phyloP scores from a whole-genome alignment of 2,113 vertebrate genomes.

The Procapra przewalskii region DNA sequence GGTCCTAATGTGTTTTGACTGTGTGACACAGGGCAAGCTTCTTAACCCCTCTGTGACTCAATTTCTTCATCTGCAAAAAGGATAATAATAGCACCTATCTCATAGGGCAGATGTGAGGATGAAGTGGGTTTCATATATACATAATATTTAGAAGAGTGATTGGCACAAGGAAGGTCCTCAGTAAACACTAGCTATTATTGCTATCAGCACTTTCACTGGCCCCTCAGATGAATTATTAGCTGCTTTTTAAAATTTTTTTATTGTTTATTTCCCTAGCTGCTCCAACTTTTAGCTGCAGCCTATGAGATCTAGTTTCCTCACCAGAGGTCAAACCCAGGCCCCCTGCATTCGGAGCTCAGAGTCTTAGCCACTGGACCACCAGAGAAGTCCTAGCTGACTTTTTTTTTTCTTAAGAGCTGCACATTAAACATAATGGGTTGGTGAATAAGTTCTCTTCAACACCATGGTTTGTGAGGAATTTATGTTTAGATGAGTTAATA shows the following conservation, averaged over 20 bases:
- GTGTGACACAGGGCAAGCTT: not conserved
- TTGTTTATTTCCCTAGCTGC: not conserved
- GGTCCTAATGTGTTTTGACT: not conserved
- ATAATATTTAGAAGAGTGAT: not conserved
- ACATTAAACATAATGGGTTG: not conserved
- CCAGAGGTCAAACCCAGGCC: not conserved
- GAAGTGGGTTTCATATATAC: not conserved
- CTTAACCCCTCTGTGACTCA: not conserved
- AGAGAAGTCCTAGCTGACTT: not conserved
- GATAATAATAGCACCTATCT: not conserved
- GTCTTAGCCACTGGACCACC: not conserved
- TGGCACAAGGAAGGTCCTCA: not conserved
- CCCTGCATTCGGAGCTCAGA: not conserved
- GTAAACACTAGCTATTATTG: not conserved
- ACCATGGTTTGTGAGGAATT: not conserved
- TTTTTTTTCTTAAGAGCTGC: not conserved
- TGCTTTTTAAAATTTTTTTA: not conserved
- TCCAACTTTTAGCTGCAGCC: not conserved
- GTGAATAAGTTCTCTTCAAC: constrained; percentile 32
- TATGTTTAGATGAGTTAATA: constrained; percentile 51
- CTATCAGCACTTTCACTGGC: not conserved
- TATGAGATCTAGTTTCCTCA: not conserved
- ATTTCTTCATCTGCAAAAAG: not conserved
- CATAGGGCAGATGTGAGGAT: not conserved
- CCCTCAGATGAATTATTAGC: not conserved